Evolutionary conservation across 2,797 vertebrate species (phyloP).

Genomic region (Hippopotamyrus pictus): DNA sequence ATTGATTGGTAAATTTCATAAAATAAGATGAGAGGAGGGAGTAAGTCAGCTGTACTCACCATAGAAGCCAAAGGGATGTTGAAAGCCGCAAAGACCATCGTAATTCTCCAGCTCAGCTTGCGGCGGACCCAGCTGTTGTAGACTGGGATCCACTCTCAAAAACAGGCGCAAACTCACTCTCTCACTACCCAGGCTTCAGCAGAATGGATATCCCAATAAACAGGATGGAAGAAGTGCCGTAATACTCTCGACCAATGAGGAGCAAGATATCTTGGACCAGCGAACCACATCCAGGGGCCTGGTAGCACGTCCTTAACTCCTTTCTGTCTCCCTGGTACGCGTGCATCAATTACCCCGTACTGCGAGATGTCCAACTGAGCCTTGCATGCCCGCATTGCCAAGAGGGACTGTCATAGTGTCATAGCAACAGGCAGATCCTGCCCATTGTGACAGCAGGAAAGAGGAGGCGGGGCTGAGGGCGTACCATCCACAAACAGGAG

Average conservation of each 20-base stretch:
- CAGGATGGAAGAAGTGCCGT: neutral
- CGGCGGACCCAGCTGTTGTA: constrained; percentile 48
- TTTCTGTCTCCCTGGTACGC: constrained; percentile 13
- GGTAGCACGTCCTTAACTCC: neutral
- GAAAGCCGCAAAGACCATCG: constrained; percentile 66
- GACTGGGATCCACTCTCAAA: constrained; percentile 23
- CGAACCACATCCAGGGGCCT: constrained; percentile 23
- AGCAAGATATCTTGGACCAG: neutral
- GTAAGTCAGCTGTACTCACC: constrained; percentile 52
- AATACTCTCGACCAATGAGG: neutral
- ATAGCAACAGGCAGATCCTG: constrained; percentile 65
- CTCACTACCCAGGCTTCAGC: neutral
- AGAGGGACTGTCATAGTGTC: constrained; percentile 51
- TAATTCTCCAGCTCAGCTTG: constrained; percentile 53
- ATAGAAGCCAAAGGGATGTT: constrained; percentile 65
- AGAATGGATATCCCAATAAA: neutral
- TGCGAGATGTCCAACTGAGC: constrained; percentile 32
- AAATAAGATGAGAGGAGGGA: neutral
- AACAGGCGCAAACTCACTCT: constrained; percentile 17
- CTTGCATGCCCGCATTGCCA: constrained; percentile 52
- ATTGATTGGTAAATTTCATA: neutral
- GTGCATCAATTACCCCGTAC: constrained; percentile 31
- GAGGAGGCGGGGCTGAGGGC: constrained; percentile 39
- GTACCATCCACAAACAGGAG: constrained; percentile 47
- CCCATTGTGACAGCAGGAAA: constrained; percentile 59